Base-by-base conservation (phyloP, 2,113 vertebrate genomes). In the Grammomys surdaster region DNA sequence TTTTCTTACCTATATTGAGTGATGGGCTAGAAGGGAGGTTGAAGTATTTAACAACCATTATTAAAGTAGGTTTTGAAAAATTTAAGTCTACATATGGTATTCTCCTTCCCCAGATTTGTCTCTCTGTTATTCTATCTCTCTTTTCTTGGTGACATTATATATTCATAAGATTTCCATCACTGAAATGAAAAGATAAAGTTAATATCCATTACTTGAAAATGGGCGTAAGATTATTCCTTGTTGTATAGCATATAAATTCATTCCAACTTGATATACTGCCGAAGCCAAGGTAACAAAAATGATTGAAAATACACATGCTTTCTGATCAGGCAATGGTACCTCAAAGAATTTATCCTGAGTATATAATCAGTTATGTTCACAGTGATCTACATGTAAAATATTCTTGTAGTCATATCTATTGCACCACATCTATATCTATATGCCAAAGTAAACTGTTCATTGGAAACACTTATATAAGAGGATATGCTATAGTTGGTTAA, bases 221-320 rank as follows among this genome's bases (percentile, higher is more conserved):
- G 14, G 33, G 2, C 3, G 40, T 4, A 48, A 17, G 40, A 20
- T 51, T 19, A 3, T 7, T 51, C 0, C 8, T 12, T 75, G 26
- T 5, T 60, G 2, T 17, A 7, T 3, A 5, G 26, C 20, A 22
- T 26, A 69, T 48, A 81, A 22, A 65, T 36, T 85, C 16, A 3
- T 19, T 43, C 36, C 46, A 78, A 7, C 1, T 19, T 70, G 65
- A 90, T 60, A 56, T 1, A 75, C 0, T n/a, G 6, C 5, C 43
- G 40, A 89, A 88, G 7, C 78, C 56, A 85, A 73, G 22, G 33
- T 33, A 46, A 16, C 19, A 90, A 87, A 95, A 94, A 5, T 88
- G 1, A 26, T 58, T 95, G 51, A 88, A 90, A 73, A 92, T 14
- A 20, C 10, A 3, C 1, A 22, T 2, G 24, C 12, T 77, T 20